A percentile compares a stretch with the other conserved stretches of the same genome.
Evolutionary conservation across 2,797 vertebrate genomes (phyloP).

Genomic region (Anisognathus igniventris): DNA sequence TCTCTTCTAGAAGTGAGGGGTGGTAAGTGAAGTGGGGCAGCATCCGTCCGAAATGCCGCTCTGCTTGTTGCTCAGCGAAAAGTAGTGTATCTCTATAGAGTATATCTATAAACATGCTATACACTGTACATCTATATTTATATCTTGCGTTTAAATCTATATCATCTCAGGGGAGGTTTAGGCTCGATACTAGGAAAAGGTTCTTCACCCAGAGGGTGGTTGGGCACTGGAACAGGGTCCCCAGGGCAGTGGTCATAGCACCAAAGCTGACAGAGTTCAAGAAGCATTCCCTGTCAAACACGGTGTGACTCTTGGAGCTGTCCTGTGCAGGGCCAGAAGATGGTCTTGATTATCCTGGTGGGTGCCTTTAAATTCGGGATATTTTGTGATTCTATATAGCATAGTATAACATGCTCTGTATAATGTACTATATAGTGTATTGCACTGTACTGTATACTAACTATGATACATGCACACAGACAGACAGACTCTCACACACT

Average conservation of each 20-base stretch:
- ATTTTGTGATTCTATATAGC: background rate
- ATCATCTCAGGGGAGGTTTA: background rate
- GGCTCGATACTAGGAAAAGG: background rate
- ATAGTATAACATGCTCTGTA: background rate
- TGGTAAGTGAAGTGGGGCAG: background rate
- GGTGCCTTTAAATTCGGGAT: background rate
- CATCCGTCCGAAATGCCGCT: background rate
- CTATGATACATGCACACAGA: too few relatives aligned
- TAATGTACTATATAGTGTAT: background rate
- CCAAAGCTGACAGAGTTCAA: background rate
- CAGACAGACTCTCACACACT: too few relatives aligned
- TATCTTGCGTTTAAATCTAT: background rate
- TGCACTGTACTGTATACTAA: background rate
- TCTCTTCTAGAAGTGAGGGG: accelerated
- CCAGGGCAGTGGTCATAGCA: background rate
- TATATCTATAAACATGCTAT: background rate
- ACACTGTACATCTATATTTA: background rate
- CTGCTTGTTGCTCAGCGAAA: background rate
- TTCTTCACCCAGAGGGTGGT: accelerated
- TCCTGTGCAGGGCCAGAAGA: background rate
- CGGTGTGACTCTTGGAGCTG: background rate
- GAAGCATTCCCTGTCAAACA: background rate
- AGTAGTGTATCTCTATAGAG: background rate
- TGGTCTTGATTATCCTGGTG: background rate
- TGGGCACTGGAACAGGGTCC: background rate